Percentiles rank a stretch among this genome's conserved stretches.
These are phyloP conservation scores for Scolopax bukidnonensis DNA, from an alignment of 2,797 vertebrate genomes.

Conservation along the genomic window DNA sequence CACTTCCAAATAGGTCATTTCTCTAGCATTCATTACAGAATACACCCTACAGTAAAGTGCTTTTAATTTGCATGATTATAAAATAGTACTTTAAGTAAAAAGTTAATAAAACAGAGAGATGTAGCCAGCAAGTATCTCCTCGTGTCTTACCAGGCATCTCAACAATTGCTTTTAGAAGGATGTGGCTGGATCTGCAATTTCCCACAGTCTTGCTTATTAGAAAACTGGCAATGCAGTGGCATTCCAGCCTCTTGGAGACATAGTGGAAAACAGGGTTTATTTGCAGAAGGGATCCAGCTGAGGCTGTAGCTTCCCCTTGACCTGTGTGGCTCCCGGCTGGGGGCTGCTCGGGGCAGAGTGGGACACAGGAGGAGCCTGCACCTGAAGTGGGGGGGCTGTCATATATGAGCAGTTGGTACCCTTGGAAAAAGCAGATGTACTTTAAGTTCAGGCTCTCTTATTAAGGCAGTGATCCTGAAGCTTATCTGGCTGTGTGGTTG, in stretches of 20 bases:
- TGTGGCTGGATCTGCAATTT: neutral
- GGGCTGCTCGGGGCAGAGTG: neutral
- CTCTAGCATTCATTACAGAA: constrained; percentile 26
- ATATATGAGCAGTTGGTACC: neutral
- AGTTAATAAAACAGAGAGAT: constrained; percentile 2
- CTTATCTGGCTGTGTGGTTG: neutral
- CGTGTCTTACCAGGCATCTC: neutral
- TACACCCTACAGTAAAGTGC: constrained; percentile 8
- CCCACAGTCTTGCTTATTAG: neutral
- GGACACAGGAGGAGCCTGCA: neutral
- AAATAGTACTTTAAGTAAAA: constrained; percentile 30
- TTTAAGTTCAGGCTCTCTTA: neutral
- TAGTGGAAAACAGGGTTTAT: neutral
- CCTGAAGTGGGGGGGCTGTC: neutral
- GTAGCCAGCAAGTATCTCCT: neutral
- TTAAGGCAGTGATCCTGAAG: neutral
- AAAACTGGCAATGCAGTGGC: neutral
- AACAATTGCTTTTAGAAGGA: neutral
- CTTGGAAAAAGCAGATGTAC: neutral
- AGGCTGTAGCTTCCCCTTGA: neutral
- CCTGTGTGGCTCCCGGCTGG: neutral
- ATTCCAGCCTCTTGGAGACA: neutral
- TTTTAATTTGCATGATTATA: constrained; percentile 23
- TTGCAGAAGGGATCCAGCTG: neutral
- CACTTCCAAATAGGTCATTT: constrained; percentile 50